phyloP scores from a whole-genome alignment of 1,140 invertebrate genomes.

The Brachionus plicatilis region DNA sequence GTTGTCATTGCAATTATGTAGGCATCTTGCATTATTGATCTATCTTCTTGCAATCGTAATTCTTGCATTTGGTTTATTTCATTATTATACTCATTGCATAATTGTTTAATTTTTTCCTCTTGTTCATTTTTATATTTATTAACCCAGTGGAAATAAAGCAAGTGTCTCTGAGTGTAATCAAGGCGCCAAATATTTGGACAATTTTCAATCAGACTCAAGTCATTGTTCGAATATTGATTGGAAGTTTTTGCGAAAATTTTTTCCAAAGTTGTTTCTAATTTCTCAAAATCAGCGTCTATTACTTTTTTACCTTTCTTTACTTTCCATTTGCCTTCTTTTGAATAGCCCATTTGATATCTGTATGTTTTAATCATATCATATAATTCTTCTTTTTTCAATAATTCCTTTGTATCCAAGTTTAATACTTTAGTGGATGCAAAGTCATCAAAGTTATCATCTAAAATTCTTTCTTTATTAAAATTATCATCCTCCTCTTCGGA shows the following conservation, averaged over 20 bases:
- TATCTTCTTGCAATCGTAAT: background rate
- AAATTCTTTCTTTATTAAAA: background rate
- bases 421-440: background rate
- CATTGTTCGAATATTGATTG: background rate
- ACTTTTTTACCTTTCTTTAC: background rate
- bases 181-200: constrained; percentile 40
- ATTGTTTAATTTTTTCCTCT: background rate
- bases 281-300: background rate
- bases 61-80: background rate
- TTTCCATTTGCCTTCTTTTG: background rate
- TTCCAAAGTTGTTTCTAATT: background rate
- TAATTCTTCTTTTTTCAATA: background rate
- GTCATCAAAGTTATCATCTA: background rate
- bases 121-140: background rate
- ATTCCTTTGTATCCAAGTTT: background rate
- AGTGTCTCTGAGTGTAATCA: constrained; percentile 42
- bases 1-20: constrained; percentile 67
- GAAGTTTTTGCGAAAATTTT: background rate
- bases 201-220: background rate
- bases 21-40: constrained; percentile 37
- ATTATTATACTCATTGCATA: constrained; percentile 21
- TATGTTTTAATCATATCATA: background rate
- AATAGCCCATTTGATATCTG: background rate
- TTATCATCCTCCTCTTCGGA: background rate
- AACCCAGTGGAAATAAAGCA: constrained; percentile 44